These are phyloP conservation scores for Mirza zaza DNA, from an alignment of 2,113 vertebrate species.

Conservation along the genomic window DNA sequence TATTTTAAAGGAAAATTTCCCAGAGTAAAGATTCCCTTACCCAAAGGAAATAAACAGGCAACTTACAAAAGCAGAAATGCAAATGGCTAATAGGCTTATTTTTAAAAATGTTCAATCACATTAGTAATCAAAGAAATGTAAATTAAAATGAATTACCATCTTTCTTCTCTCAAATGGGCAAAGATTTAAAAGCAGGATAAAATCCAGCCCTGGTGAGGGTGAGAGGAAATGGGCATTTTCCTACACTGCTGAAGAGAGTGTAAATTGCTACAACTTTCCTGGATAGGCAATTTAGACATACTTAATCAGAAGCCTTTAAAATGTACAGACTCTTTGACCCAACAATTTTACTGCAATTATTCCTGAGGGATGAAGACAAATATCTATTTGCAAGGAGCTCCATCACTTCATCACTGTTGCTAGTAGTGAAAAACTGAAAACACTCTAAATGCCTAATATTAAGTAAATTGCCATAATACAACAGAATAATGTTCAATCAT, in stretches of 20 bases:
- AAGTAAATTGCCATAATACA: constrained; percentile 48
- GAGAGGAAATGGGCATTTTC: background rate
- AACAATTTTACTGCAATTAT: constrained; percentile 36
- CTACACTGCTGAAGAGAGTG: background rate
- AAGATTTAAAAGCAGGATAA: constrained; percentile 62
- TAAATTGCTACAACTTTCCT: constrained; percentile 33
- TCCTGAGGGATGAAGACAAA: constrained; percentile 45
- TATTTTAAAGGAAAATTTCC: background rate
- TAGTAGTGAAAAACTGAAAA: constrained; percentile 38
- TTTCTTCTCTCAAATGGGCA: constrained; percentile 27
- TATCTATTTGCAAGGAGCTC: background rate
- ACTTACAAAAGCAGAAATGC: constrained; percentile 62
- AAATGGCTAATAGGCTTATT: constrained; percentile 51
- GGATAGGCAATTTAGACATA: constrained; percentile 59
- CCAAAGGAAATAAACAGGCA: constrained; percentile 29
- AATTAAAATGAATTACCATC: constrained; percentile 63
- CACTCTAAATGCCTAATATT: constrained; percentile 39
- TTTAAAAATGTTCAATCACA: constrained; percentile 51
- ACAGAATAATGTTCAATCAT: constrained; percentile 11
- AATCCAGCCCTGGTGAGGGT: constrained; percentile 2
- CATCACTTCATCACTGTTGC: background rate
- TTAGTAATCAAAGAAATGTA: constrained; percentile 72
- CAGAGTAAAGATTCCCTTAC: constrained; percentile 12
- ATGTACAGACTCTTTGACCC: constrained; percentile 48
- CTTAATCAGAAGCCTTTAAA: constrained; percentile 71